phyloP scores from a whole-genome alignment of 2,797 vertebrate genomes.

The Forpus xanthops region DNA sequence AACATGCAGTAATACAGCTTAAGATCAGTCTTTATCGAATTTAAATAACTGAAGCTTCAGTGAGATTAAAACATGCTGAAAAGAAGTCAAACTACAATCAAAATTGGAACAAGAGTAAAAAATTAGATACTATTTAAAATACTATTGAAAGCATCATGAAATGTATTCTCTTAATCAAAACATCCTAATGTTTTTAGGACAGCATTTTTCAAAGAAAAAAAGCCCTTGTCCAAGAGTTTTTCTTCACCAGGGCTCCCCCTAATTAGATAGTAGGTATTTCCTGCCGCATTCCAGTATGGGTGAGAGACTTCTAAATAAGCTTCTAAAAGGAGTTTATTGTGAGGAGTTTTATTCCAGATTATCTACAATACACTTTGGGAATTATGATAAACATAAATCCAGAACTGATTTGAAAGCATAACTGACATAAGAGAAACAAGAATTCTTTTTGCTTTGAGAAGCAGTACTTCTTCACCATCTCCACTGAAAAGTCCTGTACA shows the following conservation, averaged over 20 bases:
- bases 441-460: background rate
- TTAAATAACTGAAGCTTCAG: background rate
- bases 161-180: background rate
- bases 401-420: background rate
- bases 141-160: background rate
- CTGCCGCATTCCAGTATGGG: background rate
- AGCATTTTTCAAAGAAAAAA: background rate
- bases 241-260: background rate
- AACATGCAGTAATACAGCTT: background rate
- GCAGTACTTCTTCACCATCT: background rate
- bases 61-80: background rate
- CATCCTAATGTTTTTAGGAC: background rate
- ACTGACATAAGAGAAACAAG: background rate
- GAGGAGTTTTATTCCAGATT: background rate
- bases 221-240: rapidly evolving
- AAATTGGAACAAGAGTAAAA: background rate
- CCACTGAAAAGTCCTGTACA: background rate
- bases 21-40: background rate
- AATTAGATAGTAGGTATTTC: background rate
- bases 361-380: background rate
- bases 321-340: background rate
- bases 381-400: background rate
- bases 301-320: background rate
- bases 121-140: background rate
- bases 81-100: background rate